These are phyloP conservation scores for Syndactyla subalaris DNA, from an alignment of 2,797 vertebrate genomes.

Conservation along the genomic window DNA sequence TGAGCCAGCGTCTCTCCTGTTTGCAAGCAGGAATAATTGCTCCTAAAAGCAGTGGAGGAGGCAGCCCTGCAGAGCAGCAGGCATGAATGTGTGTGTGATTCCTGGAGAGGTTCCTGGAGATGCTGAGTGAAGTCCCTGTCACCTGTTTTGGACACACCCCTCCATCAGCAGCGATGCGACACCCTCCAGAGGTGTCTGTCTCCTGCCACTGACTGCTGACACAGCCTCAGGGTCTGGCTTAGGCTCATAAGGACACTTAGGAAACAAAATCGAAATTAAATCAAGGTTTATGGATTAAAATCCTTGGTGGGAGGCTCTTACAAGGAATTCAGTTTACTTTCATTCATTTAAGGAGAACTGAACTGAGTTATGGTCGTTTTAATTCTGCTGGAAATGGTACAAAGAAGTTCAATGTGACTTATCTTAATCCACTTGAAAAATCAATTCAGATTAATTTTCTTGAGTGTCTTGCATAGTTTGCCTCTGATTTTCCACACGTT, in stretches of 20 bases:
- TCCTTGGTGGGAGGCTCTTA: not conserved
- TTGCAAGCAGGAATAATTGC: not conserved
- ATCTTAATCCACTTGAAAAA: slow-evolving; percentile 55
- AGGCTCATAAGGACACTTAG: not conserved
- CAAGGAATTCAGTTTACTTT: not conserved
- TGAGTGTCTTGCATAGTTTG: slow-evolving; percentile 7
- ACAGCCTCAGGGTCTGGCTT: not conserved
- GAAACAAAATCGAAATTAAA: slow-evolving; percentile 17
- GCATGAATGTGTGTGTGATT: not conserved
- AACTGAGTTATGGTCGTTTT: not conserved
- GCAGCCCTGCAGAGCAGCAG: not conserved
- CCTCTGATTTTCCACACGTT: slow-evolving; percentile 37
- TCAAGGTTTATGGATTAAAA: slow-evolving; percentile 31
- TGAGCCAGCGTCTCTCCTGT: rapidly evolving
- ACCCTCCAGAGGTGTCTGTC: rapidly evolving
- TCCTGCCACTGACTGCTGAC: not conserved
- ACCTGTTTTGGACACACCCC: not conserved
- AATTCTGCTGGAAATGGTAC: slow-evolving; percentile 8
- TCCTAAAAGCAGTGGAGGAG: rapidly evolving
- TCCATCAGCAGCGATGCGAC: not conserved
- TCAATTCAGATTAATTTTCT: slow-evolving; percentile 50
- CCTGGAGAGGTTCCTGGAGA: not conserved
- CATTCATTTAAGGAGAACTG: slow-evolving; percentile 1
- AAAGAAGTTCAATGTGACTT: not conserved
- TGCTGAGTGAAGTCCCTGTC: not conserved